Evolutionary conservation across 2,113 vertebrate species (phyloP).

Genomic region (Neolamprologus longior): DNA sequence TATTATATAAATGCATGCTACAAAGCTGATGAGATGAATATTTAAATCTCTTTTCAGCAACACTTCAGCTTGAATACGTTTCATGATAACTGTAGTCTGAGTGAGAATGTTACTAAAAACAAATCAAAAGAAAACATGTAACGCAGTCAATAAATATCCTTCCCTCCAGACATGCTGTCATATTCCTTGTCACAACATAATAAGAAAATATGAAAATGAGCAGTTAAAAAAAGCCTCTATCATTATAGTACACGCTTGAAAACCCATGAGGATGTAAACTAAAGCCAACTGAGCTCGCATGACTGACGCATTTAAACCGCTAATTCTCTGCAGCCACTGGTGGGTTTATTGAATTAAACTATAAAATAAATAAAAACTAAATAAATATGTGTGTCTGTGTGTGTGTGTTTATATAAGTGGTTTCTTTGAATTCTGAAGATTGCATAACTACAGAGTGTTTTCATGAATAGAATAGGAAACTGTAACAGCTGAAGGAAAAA

Average conservation of each 20-base stretch:
- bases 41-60: not conserved
- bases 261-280: constrained; percentile 41
- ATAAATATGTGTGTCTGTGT: not conserved
- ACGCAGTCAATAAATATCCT: constrained; percentile 42
- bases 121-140: constrained; percentile 24
- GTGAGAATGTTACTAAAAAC: not conserved
- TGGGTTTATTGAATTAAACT: constrained; percentile 18
- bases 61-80: constrained; percentile 36
- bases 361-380: not conserved
- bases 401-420: not conserved
- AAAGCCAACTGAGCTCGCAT: not conserved
- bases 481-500: not conserved
- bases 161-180: constrained; percentile 8
- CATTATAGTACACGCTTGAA: constrained; percentile 14
- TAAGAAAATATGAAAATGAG: constrained; percentile 32
- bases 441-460: not conserved
- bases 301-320: not conserved
- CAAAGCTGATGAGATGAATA: constrained; percentile 44
- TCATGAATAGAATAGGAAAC: not conserved
- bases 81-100: constrained; percentile 1
- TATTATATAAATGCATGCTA: constrained; percentile 57
- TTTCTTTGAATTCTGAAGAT: not conserved
- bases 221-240: not conserved
- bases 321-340: constrained; percentile 1
- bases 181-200: constrained; percentile 9